Evolutionary conservation across 2,797 vertebrate genomes (phyloP).

Genomic region (Xiphorhynchus erythropygius): DNA sequence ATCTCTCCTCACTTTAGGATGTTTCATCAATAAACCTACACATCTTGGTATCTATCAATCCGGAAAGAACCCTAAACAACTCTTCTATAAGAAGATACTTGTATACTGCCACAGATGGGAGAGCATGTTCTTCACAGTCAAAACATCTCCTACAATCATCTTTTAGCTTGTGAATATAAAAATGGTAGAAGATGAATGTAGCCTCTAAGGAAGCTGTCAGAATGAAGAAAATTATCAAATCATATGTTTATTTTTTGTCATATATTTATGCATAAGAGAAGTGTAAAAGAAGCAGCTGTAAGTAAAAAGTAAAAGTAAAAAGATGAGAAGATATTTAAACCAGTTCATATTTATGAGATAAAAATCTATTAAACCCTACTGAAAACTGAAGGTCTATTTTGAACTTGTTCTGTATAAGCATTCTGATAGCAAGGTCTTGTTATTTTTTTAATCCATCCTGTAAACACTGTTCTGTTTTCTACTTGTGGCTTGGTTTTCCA

Average conservation of each 20-base stretch:
- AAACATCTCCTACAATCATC: neutral
- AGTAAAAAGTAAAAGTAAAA: neutral
- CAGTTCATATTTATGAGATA: neutral
- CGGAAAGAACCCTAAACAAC: neutral
- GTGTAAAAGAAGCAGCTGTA: neutral
- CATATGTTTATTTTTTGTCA: neutral
- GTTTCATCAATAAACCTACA: neutral
- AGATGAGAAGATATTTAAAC: neutral
- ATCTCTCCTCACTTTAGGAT: neutral
- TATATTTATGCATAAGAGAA: constrained; percentile 1
- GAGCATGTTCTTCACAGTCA: neutral
- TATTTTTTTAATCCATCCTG: neutral
- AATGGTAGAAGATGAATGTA: neutral
- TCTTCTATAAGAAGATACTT: neutral
- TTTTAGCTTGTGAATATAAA: neutral
- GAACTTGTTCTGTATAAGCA: neutral
- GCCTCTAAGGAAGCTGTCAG: neutral
- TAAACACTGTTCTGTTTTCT: neutral
- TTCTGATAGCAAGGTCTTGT: neutral
- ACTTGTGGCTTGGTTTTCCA: neutral
- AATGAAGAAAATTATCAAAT: constrained; percentile 3
- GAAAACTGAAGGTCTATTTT: neutral
- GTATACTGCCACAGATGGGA: neutral
- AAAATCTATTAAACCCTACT: neutral
- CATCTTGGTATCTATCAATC: neutral